phyloP scores from a whole-genome alignment of 1,140 invertebrate genomes.

The Lysiphlebus fabarum region DNA sequence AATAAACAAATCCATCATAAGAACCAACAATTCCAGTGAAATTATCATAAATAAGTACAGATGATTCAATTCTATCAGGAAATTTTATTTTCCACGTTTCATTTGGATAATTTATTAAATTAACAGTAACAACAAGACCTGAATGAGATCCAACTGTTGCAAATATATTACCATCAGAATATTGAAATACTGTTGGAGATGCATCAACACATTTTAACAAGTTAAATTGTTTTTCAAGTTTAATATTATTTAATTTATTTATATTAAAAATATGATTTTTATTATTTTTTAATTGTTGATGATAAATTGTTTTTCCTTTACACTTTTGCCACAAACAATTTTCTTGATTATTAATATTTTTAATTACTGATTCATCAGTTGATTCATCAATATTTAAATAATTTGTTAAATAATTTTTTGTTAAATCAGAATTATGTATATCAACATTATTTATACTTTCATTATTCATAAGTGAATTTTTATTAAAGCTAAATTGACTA shows the following conservation, averaged over 20 bases:
- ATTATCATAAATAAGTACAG: conserved; percentile 41
- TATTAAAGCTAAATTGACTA: conserved; percentile 60
- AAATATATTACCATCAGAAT: conserved; percentile 27
- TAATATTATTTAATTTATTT: conserved; percentile 9
- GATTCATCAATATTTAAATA: conserved; percentile 44
- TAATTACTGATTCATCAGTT: not conserved
- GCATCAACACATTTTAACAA: conserved; percentile 73
- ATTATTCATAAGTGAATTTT: conserved; percentile 32
- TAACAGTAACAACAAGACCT: conserved; percentile 56
- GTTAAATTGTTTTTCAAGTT: conserved; percentile 51
- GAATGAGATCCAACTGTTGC: conserved; percentile 63
- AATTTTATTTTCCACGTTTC: conserved; percentile 46
- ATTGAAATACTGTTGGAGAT: conserved; percentile 59
- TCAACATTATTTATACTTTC: conserved; percentile 30
- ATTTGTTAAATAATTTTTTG: conserved; percentile 36
- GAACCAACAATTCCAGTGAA: conserved; percentile 56
- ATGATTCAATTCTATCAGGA: conserved; percentile 60
- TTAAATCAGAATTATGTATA: not conserved
- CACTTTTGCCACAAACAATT: conserved; percentile 47
- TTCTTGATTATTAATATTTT: not conserved
- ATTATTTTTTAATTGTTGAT: not conserved
- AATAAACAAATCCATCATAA: conserved; percentile 66
- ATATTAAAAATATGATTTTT: no score
- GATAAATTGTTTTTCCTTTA: conserved; percentile 35
- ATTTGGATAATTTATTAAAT: conserved; percentile 38